phyloP scores from a whole-genome alignment of 2,888 invertebrate species.

The Protula sp. region DNA sequence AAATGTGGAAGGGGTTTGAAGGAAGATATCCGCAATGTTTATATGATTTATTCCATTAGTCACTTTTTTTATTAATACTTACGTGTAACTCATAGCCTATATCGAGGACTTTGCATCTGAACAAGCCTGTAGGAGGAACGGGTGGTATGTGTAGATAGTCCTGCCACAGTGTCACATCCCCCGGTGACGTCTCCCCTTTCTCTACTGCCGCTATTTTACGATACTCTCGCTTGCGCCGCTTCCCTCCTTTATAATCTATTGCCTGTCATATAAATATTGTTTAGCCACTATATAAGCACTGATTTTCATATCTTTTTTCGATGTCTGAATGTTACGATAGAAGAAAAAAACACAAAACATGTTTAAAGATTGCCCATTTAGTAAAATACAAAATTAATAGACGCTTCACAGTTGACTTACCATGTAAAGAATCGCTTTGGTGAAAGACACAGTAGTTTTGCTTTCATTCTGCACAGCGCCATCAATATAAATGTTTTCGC shows the following conservation, averaged over 20 bases:
- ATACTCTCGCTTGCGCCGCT: slow-evolving; percentile 19
- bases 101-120: slow-evolving; percentile 20
- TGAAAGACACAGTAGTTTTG: slow-evolving; percentile 44
- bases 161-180: slow-evolving; percentile 26
- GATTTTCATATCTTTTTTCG: too few relatives aligned
- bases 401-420: too few relatives aligned
- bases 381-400: too few relatives aligned
- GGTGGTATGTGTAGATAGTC: slow-evolving; percentile 25
- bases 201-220: slow-evolving; percentile 19
- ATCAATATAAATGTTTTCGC: slow-evolving; percentile 42
- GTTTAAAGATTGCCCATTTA: too few relatives aligned
- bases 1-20: too few relatives aligned
- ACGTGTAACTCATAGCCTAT: slow-evolving; percentile 28
- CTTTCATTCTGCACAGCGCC: slow-evolving; percentile 53
- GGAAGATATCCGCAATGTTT: too few relatives aligned
- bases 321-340: too few relatives aligned
- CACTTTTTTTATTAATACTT: too few relatives aligned
- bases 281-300: too few relatives aligned
- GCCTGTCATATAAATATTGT: too few relatives aligned
- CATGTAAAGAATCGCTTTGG: slow-evolving; percentile 23
- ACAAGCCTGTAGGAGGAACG: slow-evolving; percentile 27
- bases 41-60: too few relatives aligned
- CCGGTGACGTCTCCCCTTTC: slow-evolving; percentile 21
- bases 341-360: too few relatives aligned
- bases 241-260: slow-evolving; percentile 25